Conservation (phyloP, 2,888 invertebrate species). For the Pharmacophagus antenor region DNA sequence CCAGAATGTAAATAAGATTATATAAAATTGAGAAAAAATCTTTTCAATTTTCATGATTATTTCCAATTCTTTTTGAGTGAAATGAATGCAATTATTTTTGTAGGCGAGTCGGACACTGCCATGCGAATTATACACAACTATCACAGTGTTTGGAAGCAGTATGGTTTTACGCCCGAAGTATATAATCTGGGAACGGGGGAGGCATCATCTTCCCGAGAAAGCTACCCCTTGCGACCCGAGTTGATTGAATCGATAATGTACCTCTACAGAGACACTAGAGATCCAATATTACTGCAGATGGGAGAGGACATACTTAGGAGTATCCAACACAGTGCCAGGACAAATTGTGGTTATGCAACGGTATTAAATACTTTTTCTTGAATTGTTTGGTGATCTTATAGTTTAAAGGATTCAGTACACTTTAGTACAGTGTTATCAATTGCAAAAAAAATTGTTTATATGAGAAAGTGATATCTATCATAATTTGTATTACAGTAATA, state of each 20-base stretch:
- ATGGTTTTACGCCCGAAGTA: slow-evolving; percentile 98
- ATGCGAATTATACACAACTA: slow-evolving; percentile 97
- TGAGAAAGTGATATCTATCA: too few species aligned
- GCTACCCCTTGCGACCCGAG: slow-evolving; percentile 97
- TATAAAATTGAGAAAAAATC: too few species aligned
- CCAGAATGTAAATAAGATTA: too few species aligned
- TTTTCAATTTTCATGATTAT: too few species aligned
- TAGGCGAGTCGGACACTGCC: slow-evolving; percentile 93
- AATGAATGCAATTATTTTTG: slow-evolving; percentile 21
- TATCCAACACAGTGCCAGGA: slow-evolving; percentile 95
- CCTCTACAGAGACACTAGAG: slow-evolving; percentile 95
- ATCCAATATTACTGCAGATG: slow-evolving; percentile 94
- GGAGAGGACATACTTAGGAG: slow-evolving; percentile 96
- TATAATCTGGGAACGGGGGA: slow-evolving; percentile 96
- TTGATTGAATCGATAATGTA: slow-evolving; percentile 98
- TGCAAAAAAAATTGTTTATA: too few species aligned
- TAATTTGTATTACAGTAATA: too few species aligned
- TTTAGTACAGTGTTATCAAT: too few species aligned
- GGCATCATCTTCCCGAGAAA: slow-evolving; percentile 89
- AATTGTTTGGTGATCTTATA: too few species aligned
- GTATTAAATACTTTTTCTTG: too few species aligned
- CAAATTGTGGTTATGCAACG: slow-evolving; percentile 98
- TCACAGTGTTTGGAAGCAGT: slow-evolving; percentile 97
- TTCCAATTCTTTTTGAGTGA: too few species aligned
- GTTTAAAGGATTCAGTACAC: too few species aligned